Percentiles rank a stretch among this genome's conserved stretches.
Evolutionary conservation across 2,888 invertebrate genomes (phyloP).

Genomic region (Xestia ashworthii): DNA sequence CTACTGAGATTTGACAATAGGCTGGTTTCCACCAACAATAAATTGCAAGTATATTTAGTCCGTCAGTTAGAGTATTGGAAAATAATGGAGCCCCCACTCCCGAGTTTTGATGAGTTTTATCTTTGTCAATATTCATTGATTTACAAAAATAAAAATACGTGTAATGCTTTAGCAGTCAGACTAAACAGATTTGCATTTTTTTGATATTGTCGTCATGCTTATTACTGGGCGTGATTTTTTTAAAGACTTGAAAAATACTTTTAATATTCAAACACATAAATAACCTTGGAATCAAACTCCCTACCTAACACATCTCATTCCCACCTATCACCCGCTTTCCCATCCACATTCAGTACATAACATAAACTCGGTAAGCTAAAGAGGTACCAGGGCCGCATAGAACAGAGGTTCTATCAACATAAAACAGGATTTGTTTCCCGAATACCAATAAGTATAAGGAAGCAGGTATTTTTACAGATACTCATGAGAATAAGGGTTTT

Average conservation of each 20-base stretch:
- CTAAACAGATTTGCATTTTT: too few relatives aligned
- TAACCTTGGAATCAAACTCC: constrained; percentile 1
- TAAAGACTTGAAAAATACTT: neutral
- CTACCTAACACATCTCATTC: neutral
- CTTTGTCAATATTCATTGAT: too few relatives aligned
- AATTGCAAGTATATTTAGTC: too few relatives aligned
- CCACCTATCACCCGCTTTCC: neutral
- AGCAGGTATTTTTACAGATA: constrained; percentile 18
- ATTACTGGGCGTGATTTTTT: neutral
- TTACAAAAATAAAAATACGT: too few relatives aligned
- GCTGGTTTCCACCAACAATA: too few relatives aligned
- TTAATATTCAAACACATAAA: constrained; percentile 1
- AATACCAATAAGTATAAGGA: constrained; percentile 34
- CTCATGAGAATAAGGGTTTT: neutral
- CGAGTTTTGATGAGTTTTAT: too few relatives aligned
- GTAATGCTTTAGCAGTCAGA: too few relatives aligned
- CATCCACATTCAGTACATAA: constrained; percentile 23
- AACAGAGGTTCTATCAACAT: constrained; percentile 63
- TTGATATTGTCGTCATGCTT: too few relatives aligned
- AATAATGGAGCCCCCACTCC: too few relatives aligned
- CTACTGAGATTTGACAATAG: neutral
- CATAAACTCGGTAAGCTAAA: constrained; percentile 55
- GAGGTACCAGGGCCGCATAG: constrained; percentile 63
- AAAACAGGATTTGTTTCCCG: constrained; percentile 65
- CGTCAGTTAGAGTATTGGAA: too few relatives aligned